These are phyloP conservation scores for Sternotherus odoratus DNA, from an alignment of 2,797 vertebrate species.

Conservation along the genomic window DNA sequence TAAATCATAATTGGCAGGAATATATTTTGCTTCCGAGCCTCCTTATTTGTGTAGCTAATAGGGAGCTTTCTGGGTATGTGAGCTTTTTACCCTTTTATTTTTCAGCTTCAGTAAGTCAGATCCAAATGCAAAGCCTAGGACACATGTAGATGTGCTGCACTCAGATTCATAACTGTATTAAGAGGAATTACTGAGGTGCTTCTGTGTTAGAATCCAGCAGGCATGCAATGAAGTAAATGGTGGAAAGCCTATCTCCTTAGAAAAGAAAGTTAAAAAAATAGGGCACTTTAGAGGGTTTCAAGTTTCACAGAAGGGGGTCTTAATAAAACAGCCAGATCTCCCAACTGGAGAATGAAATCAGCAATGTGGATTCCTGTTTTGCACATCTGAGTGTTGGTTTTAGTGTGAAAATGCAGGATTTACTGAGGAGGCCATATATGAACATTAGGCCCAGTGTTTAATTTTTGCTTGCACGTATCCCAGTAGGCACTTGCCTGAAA, in stretches of 20 bases:
- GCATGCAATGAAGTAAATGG: slow-evolving; percentile 10
- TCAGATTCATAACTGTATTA: background rate
- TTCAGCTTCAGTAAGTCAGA: background rate
- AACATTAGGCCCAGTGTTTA: slow-evolving; percentile 7
- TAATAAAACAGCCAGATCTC: background rate
- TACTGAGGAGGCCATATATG: background rate
- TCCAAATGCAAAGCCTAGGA: background rate
- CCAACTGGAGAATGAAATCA: background rate
- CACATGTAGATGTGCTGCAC: background rate
- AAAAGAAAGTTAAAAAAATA: background rate
- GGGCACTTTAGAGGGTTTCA: background rate
- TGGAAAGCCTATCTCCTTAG: slow-evolving; percentile 29
- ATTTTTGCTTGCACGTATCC: slow-evolving; percentile 42
- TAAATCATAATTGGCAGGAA: background rate
- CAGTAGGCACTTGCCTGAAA: slow-evolving; percentile 46
- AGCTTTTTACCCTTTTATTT: background rate
- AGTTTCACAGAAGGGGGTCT: slow-evolving; percentile 49
- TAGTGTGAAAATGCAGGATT: background rate
- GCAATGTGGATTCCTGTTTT: background rate
- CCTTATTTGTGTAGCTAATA: background rate
- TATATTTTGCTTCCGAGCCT: background rate
- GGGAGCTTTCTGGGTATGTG: background rate
- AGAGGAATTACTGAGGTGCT: background rate
- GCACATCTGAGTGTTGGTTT: background rate
- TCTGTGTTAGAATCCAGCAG: slow-evolving; percentile 21